These are phyloP conservation scores for Philereme vetulata DNA, from an alignment of 2,888 invertebrate species.

Conservation along the genomic window DNA sequence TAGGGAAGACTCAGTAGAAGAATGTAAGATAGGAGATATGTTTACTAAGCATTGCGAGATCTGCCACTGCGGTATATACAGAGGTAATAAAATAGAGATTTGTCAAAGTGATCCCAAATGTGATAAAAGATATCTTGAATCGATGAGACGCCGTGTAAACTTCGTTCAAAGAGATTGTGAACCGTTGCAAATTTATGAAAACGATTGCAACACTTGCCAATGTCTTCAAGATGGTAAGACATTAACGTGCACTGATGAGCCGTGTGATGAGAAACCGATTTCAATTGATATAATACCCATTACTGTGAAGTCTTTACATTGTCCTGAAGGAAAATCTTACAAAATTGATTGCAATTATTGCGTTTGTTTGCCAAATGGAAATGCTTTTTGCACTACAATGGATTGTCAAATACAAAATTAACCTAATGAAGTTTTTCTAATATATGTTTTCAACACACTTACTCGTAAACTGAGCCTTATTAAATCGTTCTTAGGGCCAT, in stretches of 20 bases:
- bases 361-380: constrained; percentile 64
- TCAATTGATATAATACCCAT: constrained; percentile 61
- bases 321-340: constrained; percentile 60
- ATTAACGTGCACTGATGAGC: constrained; percentile 51
- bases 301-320: constrained; percentile 45
- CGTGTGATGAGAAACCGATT: constrained; percentile 36
- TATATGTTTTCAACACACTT: too few relatives aligned
- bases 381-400: constrained; percentile 64
- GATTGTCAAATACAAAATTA: constrained; percentile 43
- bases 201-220: constrained; percentile 62
- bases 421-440: too few relatives aligned
- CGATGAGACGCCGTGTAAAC: background rate
- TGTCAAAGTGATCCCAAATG: constrained; percentile 48
- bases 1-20: background rate
- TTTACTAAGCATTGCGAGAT: constrained; percentile 59
- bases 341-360: constrained; percentile 67
- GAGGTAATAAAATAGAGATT: constrained; percentile 46
- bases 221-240: constrained; percentile 62
- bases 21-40: constrained; percentile 52
- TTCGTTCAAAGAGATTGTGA: constrained; percentile 50
- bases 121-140: background rate
- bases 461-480: too few relatives aligned
- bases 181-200: constrained; percentile 56
- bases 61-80: constrained; percentile 52
- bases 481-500: too few relatives aligned